Percentiles rank a stretch among this genome's conserved stretches.
These are phyloP conservation scores for Urocitellus parryii DNA, from an alignment of 2,113 vertebrate genomes.

Conservation along the genomic window DNA sequence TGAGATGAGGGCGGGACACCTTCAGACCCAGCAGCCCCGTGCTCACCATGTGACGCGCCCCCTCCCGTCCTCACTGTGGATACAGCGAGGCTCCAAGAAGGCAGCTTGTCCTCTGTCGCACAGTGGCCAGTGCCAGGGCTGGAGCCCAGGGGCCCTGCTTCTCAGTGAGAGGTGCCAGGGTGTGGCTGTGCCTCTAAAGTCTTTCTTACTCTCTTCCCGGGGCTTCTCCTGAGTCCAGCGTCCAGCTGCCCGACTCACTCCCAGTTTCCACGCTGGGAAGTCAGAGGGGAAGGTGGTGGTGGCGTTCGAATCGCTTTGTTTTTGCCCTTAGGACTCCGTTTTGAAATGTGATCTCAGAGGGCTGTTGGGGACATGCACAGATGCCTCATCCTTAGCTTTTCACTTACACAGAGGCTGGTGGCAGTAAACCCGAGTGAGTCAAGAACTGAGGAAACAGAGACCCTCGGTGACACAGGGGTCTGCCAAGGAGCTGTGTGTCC, in stretches of 20 bases:
- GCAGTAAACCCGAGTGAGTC: constrained; percentile 71
- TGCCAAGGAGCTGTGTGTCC: not conserved
- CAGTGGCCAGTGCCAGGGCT: not conserved
- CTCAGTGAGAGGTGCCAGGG: not conserved
- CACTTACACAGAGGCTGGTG: constrained; percentile 73
- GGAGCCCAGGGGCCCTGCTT: not conserved
- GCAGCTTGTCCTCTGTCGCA: not conserved
- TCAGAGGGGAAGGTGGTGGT: not conserved
- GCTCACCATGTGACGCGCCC: not conserved
- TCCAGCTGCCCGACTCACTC: not conserved
- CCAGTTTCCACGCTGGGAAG: not conserved
- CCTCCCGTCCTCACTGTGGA: not conserved
- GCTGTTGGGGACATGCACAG: constrained; percentile 41
- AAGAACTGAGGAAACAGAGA: constrained; percentile 69
- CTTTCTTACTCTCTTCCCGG: not conserved
- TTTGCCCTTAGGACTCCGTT: constrained; percentile 15
- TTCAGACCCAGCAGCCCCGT: not conserved
- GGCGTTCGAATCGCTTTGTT: not conserved
- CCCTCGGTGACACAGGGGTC: constrained; percentile 55
- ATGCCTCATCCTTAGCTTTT: constrained; percentile 73
- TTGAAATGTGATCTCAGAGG: constrained; percentile 67
- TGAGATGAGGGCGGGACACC: not conserved
- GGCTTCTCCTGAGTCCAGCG: not conserved
- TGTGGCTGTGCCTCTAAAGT: not conserved
- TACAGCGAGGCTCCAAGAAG: not conserved